Evolutionary conservation across 2,888 invertebrate genomes (phyloP).

Genomic region (Meliscaeva auricollis): DNA sequence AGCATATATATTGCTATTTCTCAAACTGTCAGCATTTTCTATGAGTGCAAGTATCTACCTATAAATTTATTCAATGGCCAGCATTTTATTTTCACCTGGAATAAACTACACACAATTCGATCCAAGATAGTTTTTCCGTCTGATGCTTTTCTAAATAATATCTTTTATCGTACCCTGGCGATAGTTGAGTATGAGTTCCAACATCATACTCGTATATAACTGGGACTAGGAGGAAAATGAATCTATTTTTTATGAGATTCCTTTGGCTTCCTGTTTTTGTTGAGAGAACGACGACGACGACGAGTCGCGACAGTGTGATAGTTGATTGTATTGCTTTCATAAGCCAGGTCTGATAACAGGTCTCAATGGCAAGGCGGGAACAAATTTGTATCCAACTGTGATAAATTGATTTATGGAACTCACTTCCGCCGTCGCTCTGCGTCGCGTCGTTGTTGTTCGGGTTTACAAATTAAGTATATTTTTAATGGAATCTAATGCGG

Average conservation of each 20-base stretch:
- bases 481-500: conserved; percentile 18
- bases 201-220: too few relatives aligned
- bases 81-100: too few relatives aligned
- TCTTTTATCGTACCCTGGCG: conserved; percentile 62
- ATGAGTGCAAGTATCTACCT: too few relatives aligned
- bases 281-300: not conserved
- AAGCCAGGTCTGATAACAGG: conserved; percentile 30
- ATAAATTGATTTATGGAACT: conserved; percentile 65
- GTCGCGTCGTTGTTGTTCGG: too few relatives aligned
- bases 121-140: conserved; percentile 15
- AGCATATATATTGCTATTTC: too few relatives aligned
- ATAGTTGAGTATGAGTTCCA: too few relatives aligned
- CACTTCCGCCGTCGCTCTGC: conserved; percentile 45
- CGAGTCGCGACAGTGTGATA: not conserved
- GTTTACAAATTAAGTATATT: conserved; percentile 52
- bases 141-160: conserved; percentile 40
- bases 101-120: too few relatives aligned
- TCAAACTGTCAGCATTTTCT: too few relatives aligned
- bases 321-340: conserved; percentile 60
- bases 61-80: too few relatives aligned
- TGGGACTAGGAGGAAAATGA: conserved; percentile 33
- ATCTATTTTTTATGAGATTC: conserved; percentile 56
- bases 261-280: conserved; percentile 29
- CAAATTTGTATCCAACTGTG: conserved; percentile 67
- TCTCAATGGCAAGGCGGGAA: conserved; percentile 49